phyloP scores from a whole-genome alignment of 2,888 invertebrate genomes.

The Lysandra coridon region DNA sequence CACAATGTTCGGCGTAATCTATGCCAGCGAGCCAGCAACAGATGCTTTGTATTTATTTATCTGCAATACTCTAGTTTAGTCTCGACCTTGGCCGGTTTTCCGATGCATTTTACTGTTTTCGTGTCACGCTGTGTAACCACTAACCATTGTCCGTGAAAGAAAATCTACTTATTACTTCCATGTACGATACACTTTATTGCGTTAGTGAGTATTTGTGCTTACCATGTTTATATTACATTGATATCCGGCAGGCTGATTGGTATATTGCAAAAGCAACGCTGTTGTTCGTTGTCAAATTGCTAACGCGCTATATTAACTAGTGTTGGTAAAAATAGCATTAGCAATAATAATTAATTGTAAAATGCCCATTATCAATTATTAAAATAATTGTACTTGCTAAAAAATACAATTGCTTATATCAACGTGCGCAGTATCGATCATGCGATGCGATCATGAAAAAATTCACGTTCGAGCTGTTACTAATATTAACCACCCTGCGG shows the following conservation, averaged over 20 bases:
- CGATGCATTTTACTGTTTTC: conserved; percentile 24
- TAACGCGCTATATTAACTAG: no score
- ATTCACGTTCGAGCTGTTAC: no score
- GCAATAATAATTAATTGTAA: no score
- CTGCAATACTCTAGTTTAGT: conserved; percentile 19
- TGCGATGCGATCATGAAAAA: no score
- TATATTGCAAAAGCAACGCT: no score
- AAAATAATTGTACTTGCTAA: no score
- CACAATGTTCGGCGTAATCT: neutral
- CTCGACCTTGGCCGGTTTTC: conserved; percentile 25
- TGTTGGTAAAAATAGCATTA: no score
- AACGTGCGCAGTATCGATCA: no score
- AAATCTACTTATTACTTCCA: conserved; percentile 1
- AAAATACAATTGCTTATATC: no score
- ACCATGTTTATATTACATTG: neutral
- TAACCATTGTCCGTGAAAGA: conserved; percentile 12
- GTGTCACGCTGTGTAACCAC: conserved; percentile 3
- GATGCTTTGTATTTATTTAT: conserved; percentile 1
- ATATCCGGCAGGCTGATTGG: neutral
- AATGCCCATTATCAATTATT: no score
- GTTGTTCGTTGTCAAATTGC: no score
- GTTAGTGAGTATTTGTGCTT: neutral
- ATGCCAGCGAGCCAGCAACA: neutral
- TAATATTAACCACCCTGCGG: no score
- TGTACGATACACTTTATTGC: neutral